Evolutionary conservation across 2,113 vertebrate species (phyloP).

Genomic region (Pteronura brasiliensis): DNA sequence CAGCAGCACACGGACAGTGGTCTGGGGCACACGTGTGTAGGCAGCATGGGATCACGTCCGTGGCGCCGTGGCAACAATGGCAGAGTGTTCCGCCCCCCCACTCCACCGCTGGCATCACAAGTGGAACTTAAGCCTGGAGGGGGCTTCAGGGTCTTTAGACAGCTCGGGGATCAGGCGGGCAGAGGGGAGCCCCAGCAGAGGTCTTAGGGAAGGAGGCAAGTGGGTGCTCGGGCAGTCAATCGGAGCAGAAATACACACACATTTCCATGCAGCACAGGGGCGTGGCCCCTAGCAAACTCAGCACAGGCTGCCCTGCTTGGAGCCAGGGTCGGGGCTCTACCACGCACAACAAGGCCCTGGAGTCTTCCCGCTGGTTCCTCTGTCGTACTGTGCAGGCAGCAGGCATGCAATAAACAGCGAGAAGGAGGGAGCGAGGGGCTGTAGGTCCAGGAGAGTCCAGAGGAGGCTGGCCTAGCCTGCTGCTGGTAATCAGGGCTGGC

Average conservation of each 20-base stretch:
- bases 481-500: neutral
- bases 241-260: neutral
- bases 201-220: neutral
- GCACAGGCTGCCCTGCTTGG: neutral
- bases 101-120: neutral
- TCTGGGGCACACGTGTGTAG: too few relatives aligned
- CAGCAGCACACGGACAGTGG: neutral
- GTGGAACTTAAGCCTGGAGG: neutral
- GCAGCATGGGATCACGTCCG: neutral
- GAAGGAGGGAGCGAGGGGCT: neutral
- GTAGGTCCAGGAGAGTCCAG: neutral
- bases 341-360: neutral
- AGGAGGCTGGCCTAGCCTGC: neutral
- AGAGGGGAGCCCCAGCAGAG: neutral
- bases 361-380: neutral
- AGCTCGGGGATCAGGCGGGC: neutral
- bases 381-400: neutral
- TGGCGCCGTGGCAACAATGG: too few relatives aligned
- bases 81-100: neutral
- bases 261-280: too few relatives aligned
- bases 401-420: neutral
- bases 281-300: accelerated
- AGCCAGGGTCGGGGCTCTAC: neutral
- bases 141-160: neutral
- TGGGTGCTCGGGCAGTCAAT: neutral